Conservation (phyloP, 1,140 invertebrate species). For the Matsumurasca onukii region DNA sequence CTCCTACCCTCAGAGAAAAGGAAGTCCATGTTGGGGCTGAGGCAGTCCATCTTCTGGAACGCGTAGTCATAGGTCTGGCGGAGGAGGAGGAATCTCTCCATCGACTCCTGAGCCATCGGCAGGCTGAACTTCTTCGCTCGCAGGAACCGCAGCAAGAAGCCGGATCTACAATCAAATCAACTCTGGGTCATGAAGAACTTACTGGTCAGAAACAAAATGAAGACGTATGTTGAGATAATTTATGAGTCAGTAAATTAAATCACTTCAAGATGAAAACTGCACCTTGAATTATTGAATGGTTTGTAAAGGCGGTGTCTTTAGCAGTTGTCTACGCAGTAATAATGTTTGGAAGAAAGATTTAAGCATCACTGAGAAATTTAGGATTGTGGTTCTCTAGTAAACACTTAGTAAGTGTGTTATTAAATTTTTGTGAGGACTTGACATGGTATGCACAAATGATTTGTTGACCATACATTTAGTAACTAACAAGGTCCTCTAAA, state of each 20-base stretch:
- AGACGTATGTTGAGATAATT: slow-evolving; percentile 1
- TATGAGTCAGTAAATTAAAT: background rate
- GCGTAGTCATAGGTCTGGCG: slow-evolving; percentile 63
- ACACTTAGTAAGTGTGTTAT: too few relatives aligned
- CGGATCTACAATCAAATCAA: slow-evolving; percentile 60
- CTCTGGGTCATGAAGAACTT: background rate
- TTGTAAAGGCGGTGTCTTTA: too few relatives aligned
- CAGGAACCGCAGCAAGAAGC: slow-evolving; percentile 76
- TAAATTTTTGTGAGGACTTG: too few relatives aligned
- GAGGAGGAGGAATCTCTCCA: slow-evolving; percentile 80
- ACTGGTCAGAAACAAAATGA: background rate
- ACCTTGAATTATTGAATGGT: background rate
- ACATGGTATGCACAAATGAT: too few relatives aligned
- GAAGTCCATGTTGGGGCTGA: slow-evolving; percentile 66
- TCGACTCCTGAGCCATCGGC: slow-evolving; percentile 74
- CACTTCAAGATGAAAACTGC: background rate
- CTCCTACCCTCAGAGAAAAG: slow-evolving; percentile 69
- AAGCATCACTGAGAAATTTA: too few relatives aligned
- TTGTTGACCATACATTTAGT: too few relatives aligned
- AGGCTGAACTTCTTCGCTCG: slow-evolving; percentile 81
- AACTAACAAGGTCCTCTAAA: too few relatives aligned
- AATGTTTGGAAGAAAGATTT: too few relatives aligned
- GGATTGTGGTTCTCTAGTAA: too few relatives aligned
- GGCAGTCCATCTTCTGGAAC: slow-evolving; percentile 72
- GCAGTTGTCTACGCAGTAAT: too few relatives aligned